These are phyloP conservation scores for Melanotaenia duboulayi DNA, from an alignment of 2,113 vertebrate genomes.

Conservation along the genomic window DNA sequence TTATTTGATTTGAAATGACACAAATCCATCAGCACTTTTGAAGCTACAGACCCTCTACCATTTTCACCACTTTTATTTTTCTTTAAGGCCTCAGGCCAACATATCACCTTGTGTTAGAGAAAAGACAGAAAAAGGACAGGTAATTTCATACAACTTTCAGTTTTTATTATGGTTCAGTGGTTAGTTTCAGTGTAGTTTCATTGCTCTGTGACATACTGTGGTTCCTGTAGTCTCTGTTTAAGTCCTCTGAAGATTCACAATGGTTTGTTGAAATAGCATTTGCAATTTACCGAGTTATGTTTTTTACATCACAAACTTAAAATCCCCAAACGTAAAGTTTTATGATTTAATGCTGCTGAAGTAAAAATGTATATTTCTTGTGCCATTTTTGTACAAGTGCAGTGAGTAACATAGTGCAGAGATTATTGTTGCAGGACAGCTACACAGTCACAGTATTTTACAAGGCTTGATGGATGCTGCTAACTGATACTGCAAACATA, in stretches of 20 bases:
- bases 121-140: slow-evolving; percentile 17
- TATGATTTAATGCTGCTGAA: background rate
- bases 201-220: background rate
- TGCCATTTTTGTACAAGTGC: background rate
- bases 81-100: slow-evolving; percentile 40
- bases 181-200: background rate
- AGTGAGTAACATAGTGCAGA: slow-evolving; percentile 9
- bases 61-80: slow-evolving; percentile 9
- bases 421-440: background rate
- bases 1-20: slow-evolving; percentile 63
- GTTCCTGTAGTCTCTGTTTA: background rate
- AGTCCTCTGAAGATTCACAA: background rate
- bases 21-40: slow-evolving; percentile 61
- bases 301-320: background rate
- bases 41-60: slow-evolving; percentile 35
- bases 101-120: slow-evolving; percentile 41
- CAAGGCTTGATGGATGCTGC: slow-evolving; percentile 3
- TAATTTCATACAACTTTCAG: slow-evolving; percentile 14
- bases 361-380: background rate
- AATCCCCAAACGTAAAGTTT: background rate
- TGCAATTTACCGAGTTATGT: background rate
- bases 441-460: background rate
- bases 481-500: background rate
- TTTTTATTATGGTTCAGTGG: slow-evolving; percentile 8
- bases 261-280: no score